Conservation (phyloP, 1,140 invertebrate genomes). For the Drosophila burlai region DNA sequence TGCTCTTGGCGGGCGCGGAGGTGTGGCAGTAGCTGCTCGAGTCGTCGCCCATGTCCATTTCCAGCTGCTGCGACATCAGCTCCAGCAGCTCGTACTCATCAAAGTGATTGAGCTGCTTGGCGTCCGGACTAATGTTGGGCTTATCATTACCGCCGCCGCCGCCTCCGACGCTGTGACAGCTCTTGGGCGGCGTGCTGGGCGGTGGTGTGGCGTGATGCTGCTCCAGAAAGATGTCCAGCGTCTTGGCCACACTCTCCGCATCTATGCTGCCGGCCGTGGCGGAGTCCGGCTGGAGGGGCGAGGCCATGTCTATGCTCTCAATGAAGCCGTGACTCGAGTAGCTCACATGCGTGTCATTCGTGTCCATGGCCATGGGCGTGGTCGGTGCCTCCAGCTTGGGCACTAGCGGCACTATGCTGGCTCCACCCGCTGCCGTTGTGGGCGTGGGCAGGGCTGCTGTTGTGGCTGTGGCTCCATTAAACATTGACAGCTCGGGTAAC, state of each 20-base stretch:
- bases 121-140: slow-evolving; percentile 54
- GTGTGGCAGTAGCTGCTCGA: slow-evolving; percentile 53
- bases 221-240: slow-evolving; percentile 81
- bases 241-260: slow-evolving; percentile 76
- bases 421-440: slow-evolving; percentile 59
- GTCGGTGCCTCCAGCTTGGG: slow-evolving; percentile 64
- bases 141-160: slow-evolving; percentile 39
- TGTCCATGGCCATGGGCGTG: slow-evolving; percentile 72
- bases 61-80: slow-evolving; percentile 83
- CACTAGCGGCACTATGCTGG: slow-evolving; percentile 67
- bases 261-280: slow-evolving; percentile 35
- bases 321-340: slow-evolving; percentile 54
- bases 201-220: slow-evolving; percentile 76
- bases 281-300: slow-evolving; percentile 66
- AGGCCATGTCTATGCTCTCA: slow-evolving; percentile 81
- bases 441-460: slow-evolving; percentile 4
- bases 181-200: slow-evolving; percentile 61
- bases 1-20: slow-evolving; percentile 23
- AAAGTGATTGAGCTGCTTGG: slow-evolving; percentile 80
- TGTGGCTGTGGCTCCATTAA: slow-evolving; percentile 19
- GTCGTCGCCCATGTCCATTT: slow-evolving; percentile 84
- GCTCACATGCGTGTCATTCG: slow-evolving; percentile 44
- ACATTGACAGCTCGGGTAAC: slow-evolving; percentile 63
- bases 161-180: slow-evolving; percentile 32
- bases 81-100: slow-evolving; percentile 83